Evolutionary conservation across 2,888 invertebrate species (phyloP), one percentile per base, ranked within the genome.

Genomic region (Hirtodrosophila trivittata): DNA sequence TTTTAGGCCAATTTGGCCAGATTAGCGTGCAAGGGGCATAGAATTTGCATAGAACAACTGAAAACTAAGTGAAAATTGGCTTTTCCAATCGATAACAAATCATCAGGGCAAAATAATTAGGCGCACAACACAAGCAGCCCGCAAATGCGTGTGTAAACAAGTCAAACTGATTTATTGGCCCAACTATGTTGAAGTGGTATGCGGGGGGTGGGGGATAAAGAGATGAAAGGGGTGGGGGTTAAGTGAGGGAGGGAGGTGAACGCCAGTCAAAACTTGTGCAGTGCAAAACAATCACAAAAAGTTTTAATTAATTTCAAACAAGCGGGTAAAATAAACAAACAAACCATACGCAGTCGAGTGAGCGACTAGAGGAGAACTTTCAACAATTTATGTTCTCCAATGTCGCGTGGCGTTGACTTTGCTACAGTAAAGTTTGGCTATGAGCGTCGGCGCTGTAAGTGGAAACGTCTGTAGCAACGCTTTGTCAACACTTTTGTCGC

Each of bases 241-340:
- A 8, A 28, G 21, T 6, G 14, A 9, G 16, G 4, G 10, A 1
- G 28, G 0, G 5, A 1, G 6, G 0, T 3, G 8, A 3, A 3
- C 0, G 12, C 25, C 16, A 42, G 57, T 45, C 33, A 57, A 69
- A 66, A 69, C 66, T 76, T 68, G 46, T 45, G 52, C 51, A 54
- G 56, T 57, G 54, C 58, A 47, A 75, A 75, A 86, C 86, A 82
- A 80, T 77, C 80, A 77, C 65, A 75, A 74, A 83, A 82, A 83
- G 60, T 83, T 86, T 83, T 83, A 75, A 83, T 86, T 83, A 83
- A 83, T 80, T 82, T 86, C 69, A 80, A 83, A 83, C 86, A 76
- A 68, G 58, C 67, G 58, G 30, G 45, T 42, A 50, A 63, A 62
- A 42, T 56, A 75, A 77, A 64, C 69, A 68, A 70, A 64, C 55